Percentiles rank a stretch among this genome's conserved stretches.
Evolutionary conservation across 2,113 vertebrate species (phyloP).

Genomic region (Cacatua alba): DNA sequence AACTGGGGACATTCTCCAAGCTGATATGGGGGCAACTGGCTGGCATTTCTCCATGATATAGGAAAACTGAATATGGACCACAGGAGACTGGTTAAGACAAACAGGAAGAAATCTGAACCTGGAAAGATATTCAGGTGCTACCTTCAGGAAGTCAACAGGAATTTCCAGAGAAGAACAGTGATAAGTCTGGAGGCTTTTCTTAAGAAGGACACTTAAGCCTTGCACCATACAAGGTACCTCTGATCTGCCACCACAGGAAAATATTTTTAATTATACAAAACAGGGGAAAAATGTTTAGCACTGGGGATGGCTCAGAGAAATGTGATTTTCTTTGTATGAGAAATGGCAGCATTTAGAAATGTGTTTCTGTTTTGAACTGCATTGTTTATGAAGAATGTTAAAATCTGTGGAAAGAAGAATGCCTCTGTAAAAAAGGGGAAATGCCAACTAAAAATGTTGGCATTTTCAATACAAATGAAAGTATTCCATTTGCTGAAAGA

Average conservation of each 20-base stretch:
- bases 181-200: background rate
- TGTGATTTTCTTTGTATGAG: background rate
- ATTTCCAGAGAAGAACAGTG: background rate
- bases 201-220: background rate
- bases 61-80: background rate
- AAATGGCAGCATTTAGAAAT: background rate
- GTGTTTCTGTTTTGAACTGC: background rate
- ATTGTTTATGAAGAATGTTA: background rate
- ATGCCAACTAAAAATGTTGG: background rate
- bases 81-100: background rate
- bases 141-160: background rate
- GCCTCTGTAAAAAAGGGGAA: background rate
- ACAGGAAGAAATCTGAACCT: background rate
- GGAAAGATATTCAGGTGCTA: background rate
- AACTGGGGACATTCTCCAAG: background rate
- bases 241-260: background rate
- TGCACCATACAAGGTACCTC: background rate
- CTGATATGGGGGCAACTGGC: fast-evolving
- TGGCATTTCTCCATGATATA: background rate
- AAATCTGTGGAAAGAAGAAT: background rate
- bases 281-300: background rate
- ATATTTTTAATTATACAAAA: background rate
- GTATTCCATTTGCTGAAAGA: background rate
- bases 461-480: constrained; percentile 6
- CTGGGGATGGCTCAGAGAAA: background rate